phyloP scores from a whole-genome alignment of 2,797 vertebrate species.

The Anguilla obscura region DNA sequence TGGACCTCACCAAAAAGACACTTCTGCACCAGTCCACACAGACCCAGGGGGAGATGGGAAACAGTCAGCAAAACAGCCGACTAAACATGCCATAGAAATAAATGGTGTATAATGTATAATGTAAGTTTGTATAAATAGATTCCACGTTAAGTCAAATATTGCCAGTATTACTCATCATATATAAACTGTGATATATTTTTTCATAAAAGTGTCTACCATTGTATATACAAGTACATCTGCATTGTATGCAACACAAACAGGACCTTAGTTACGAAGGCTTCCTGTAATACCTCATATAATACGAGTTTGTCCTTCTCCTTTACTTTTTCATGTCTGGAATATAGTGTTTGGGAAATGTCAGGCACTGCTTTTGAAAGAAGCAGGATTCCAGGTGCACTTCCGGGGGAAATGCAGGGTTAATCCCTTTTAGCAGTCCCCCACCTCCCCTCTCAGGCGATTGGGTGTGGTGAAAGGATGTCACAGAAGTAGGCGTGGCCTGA shows the following conservation, averaged over 20 bases:
- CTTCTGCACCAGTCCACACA: slow-evolving; percentile 40
- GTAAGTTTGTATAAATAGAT: slow-evolving; percentile 70
- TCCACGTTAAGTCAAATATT: slow-evolving; percentile 67
- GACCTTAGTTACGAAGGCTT: slow-evolving; percentile 32
- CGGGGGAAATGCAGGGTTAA: background rate
- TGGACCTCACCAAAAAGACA: slow-evolving; percentile 21
- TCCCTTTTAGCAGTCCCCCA: background rate
- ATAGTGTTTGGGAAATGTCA: slow-evolving; percentile 19
- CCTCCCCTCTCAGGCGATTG: background rate
- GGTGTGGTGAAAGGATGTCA: background rate
- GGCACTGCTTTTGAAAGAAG: slow-evolving; percentile 1
- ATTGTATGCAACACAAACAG: slow-evolving; percentile 40
- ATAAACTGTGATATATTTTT: slow-evolving; percentile 67
- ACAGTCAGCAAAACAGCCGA: slow-evolving; percentile 43
- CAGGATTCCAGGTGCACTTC: background rate
- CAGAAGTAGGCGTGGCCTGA: background rate
- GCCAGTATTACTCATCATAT: slow-evolving; percentile 67
- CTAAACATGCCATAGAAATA: slow-evolving; percentile 53
- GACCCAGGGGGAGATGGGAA: background rate
- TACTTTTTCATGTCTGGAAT: slow-evolving; percentile 6
- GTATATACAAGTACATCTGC: slow-evolving; percentile 60
- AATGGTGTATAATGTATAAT: slow-evolving; percentile 55
- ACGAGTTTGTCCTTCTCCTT: slow-evolving; percentile 5
- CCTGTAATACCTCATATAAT: slow-evolving; percentile 34
- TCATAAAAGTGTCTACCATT: slow-evolving; percentile 53